A percentile compares a stretch with the other conserved stretches of the same genome.
Conservation (phyloP, 2,113 vertebrate genomes). For the Poeciliopsis turrubarensis region DNA sequence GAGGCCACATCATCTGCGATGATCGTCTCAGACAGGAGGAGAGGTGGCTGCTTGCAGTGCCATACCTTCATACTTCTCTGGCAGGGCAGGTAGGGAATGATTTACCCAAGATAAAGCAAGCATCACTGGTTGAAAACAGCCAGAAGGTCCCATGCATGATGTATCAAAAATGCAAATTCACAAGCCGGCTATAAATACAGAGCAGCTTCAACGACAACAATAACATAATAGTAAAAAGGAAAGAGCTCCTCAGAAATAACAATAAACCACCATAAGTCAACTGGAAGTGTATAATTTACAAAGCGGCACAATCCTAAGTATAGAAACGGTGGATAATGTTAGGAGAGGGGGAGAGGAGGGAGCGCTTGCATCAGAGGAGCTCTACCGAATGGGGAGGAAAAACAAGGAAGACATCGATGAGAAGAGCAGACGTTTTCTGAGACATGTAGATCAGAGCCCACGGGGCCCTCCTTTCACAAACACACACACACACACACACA, state of each 20-base stretch:
- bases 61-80: not conserved
- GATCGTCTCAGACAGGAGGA: not conserved
- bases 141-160: not conserved
- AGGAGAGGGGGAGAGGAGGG: not conserved
- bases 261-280: slow-evolving; percentile 40
- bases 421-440: slow-evolving; percentile 46
- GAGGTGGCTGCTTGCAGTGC: too few relatives aligned
- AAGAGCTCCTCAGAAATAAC: slow-evolving; percentile 38
- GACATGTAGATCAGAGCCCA: slow-evolving; percentile 63
- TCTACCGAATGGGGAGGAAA: not conserved
- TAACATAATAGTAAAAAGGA: not conserved
- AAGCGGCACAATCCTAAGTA: slow-evolving; percentile 46
- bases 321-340: not conserved
- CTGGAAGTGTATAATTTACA: slow-evolving; percentile 54
- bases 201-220: not conserved
- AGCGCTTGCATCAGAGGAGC: slow-evolving; percentile 9
- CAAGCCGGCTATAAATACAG: not conserved
- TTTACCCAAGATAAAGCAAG: not conserved
- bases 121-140: not conserved
- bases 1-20: not conserved
- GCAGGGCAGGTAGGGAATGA: not conserved
- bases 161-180: not conserved
- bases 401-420: not conserved
- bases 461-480: slow-evolving; percentile 24
- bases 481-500: not conserved